phyloP scores from a whole-genome alignment of 2,113 vertebrate species.

The Phycodurus eques region DNA sequence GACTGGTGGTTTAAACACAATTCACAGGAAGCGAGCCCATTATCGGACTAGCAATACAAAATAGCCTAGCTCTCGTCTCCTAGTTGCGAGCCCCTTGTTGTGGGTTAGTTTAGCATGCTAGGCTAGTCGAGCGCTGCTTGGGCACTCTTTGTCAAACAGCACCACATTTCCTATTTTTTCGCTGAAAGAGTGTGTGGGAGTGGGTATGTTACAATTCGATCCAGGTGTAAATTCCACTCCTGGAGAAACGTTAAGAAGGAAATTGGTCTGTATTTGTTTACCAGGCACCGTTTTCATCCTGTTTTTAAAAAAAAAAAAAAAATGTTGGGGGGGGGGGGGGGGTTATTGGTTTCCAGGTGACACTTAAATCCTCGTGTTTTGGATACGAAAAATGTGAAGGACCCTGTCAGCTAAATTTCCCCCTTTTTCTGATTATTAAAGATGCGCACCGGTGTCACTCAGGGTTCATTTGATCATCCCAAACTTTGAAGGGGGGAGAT shows the following conservation, averaged over 20 bases:
- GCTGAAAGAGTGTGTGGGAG: not conserved
- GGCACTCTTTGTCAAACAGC: constrained; percentile 30
- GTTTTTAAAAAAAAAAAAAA: too few relatives aligned
- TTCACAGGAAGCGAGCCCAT: not conserved
- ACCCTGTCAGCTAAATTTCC: not conserved
- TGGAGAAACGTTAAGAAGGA: not conserved
- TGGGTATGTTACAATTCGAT: not conserved
- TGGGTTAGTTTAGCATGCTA: constrained; percentile 66
- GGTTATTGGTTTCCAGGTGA: not conserved
- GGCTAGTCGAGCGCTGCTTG: constrained; percentile 44
- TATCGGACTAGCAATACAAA: not conserved
- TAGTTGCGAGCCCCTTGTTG: constrained; percentile 28
- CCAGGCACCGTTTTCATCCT: not conserved
- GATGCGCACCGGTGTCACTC: not conserved
- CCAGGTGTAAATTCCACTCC: not conserved
- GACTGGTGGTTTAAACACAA: not conserved
- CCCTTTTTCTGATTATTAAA: not conserved
- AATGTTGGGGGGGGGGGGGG: not conserved
- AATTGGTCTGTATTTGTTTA: not conserved
- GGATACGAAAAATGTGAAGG: not conserved
- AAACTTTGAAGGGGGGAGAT: not conserved
- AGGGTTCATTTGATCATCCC: constrained; percentile 3
- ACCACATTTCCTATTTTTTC: constrained; percentile 5
- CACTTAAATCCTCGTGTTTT: not conserved
- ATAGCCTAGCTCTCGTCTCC: not conserved